Conservation (phyloP, 2,113 vertebrate species). For the Perca schrenkii region DNA sequence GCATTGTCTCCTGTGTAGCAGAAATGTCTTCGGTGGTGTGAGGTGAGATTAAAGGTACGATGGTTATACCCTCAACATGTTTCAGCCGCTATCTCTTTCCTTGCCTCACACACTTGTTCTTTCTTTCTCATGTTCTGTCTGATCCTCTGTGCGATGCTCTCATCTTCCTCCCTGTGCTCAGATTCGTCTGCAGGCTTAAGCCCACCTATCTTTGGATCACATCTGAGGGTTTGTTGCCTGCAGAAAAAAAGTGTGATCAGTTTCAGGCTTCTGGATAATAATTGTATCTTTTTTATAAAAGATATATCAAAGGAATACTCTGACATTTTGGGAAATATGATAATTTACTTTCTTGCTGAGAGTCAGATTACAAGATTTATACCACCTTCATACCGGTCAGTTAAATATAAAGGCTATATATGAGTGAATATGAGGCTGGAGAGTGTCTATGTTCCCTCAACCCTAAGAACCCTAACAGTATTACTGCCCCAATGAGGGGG, state of each 20-base stretch:
- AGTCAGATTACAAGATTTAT: not conserved
- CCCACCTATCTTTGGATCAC: conserved; percentile 2
- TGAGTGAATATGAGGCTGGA: not conserved
- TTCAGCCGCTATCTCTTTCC: not conserved
- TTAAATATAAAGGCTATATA: not conserved
- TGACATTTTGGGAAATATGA: conserved; percentile 4
- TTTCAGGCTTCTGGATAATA: not conserved
- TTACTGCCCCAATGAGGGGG: too few species aligned
- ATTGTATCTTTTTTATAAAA: not conserved
- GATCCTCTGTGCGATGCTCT: conserved; percentile 26
- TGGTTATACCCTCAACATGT: conserved; percentile 8
- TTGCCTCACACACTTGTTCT: conserved; percentile 8
- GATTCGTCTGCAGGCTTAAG: not conserved
- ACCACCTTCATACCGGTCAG: not conserved
- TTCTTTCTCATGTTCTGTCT: conserved; percentile 2
- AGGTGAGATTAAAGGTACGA: conserved; percentile 10
- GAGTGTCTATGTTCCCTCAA: too few species aligned
- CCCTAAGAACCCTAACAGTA: too few species aligned
- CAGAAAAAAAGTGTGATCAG: not conserved
- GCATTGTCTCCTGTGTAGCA: not conserved
- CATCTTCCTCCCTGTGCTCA: conserved; percentile 5
- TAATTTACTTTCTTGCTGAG: not conserved
- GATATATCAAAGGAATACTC: not conserved
- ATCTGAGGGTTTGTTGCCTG: conserved; percentile 12
- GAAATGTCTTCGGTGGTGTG: not conserved